Conservation (phyloP, 2,797 vertebrate species). For the Sardinella longiceps region DNA sequence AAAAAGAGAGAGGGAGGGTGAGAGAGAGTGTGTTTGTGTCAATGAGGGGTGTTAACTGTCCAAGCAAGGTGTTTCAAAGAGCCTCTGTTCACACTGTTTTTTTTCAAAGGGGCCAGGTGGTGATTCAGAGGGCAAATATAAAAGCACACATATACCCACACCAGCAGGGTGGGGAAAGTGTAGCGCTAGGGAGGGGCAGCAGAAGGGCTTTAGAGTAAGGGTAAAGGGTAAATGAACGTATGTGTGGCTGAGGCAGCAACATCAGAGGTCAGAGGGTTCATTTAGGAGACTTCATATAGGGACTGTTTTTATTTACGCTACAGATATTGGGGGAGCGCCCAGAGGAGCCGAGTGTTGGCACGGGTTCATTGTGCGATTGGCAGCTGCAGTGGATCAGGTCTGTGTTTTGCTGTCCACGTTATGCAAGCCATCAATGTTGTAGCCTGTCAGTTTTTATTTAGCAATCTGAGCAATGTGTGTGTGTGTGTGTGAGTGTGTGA, state of each 20-base stretch:
- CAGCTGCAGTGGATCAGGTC: not conserved
- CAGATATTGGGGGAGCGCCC: not conserved
- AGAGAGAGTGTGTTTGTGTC: not conserved
- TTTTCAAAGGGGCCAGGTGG: conserved; percentile 18
- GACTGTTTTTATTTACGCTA: not conserved
- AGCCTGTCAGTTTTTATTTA: not conserved
- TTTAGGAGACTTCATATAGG: not conserved
- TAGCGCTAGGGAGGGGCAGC: not conserved
- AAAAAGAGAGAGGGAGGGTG: not conserved
- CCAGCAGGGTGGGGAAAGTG: not conserved
- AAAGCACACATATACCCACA: not conserved
- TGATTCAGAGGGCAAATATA: conserved; percentile 17
- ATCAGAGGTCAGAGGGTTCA: not conserved
- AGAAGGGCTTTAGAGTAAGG: too few species aligned
- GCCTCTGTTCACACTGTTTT: not conserved
- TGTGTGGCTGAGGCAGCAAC: not conserved
- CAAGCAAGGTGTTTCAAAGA: not conserved
- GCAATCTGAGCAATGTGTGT: conserved; percentile 4
- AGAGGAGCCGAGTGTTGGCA: not conserved
- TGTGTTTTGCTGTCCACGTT: not conserved
- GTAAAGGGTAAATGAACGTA: not conserved
- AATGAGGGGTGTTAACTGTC: conserved; percentile 2
- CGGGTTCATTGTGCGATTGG: not conserved
- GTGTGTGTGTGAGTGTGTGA: not conserved
- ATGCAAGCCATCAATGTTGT: not conserved